These are phyloP conservation scores for Hipposideros armiger DNA, from an alignment of 2,113 vertebrate genomes.

Conservation along the genomic window DNA sequence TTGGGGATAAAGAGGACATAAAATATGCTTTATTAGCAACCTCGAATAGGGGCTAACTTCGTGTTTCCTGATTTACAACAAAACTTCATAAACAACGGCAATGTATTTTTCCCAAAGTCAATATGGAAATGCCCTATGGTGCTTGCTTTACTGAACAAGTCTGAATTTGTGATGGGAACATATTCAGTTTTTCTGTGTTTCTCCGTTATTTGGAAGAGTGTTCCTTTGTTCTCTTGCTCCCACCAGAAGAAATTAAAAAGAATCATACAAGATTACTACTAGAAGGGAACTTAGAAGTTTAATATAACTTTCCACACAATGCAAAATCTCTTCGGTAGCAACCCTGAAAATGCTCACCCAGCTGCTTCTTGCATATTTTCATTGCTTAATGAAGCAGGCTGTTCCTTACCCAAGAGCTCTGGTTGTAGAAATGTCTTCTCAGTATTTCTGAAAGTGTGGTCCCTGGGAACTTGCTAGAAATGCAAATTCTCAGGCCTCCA, in stretches of 20 bases:
- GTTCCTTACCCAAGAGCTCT: neutral
- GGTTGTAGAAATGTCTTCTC: neutral
- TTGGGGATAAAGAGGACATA: neutral
- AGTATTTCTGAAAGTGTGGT: neutral
- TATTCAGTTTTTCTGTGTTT: slow-evolving; percentile 2
- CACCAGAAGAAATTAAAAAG: neutral
- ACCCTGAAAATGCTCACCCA: neutral
- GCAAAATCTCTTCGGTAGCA: neutral
- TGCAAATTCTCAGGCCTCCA: neutral
- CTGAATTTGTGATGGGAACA: neutral
- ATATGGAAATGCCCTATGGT: neutral
- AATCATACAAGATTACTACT: neutral
- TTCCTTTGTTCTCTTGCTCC: neutral
- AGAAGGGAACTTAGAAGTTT: neutral
- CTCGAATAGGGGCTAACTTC: neutral
- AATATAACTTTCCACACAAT: neutral
- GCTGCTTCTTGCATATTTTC: neutral
- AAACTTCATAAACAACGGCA: neutral
- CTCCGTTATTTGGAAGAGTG: neutral
- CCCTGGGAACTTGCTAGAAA: neutral
- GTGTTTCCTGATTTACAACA: neutral
- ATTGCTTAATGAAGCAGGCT: neutral
- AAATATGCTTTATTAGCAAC: neutral
- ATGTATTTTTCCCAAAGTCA: neutral
- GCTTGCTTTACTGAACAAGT: neutral